Conservation (phyloP, 2,797 vertebrate genomes). For the Typhlichthys subterraneus region DNA sequence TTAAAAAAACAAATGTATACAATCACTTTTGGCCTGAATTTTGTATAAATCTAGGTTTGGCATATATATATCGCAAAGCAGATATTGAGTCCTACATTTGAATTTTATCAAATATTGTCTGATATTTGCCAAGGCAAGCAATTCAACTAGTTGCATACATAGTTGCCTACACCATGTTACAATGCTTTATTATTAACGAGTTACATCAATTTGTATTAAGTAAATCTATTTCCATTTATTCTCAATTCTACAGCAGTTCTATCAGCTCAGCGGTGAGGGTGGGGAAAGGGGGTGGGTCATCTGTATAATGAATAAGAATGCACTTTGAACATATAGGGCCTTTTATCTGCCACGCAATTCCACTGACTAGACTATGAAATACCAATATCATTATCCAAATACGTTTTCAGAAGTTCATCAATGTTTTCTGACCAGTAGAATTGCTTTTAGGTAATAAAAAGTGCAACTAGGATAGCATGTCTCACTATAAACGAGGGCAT, state of each 20-base stretch:
- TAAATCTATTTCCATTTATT: too few relatives aligned
- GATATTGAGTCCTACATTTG: too few relatives aligned
- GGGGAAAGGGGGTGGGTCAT: neutral
- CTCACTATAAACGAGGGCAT: neutral
- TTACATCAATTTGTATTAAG: too few relatives aligned
- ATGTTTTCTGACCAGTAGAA: neutral
- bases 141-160: too few relatives aligned
- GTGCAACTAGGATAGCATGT: neutral
- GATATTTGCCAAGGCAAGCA: too few relatives aligned
- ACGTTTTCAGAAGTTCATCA: neutral
- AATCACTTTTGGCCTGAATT: neutral
- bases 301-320: conserved; percentile 11
- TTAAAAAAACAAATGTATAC: conserved; percentile 8
- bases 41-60: neutral
- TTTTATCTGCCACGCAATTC: conserved; percentile 2
- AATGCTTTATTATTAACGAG: too few relatives aligned
- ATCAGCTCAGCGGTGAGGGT: too few relatives aligned
- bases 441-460: neutral
- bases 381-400: neutral
- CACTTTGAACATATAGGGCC: conserved; percentile 4
- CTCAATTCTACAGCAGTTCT: too few relatives aligned
- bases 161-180: too few relatives aligned
- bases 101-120: too few relatives aligned
- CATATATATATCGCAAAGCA: too few relatives aligned
- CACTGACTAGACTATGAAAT: neutral